Evolutionary conservation across 1,140 invertebrate genomes (phyloP), one percentile per base, ranked within the genome.

Genomic region (Euura saliciscinereae): DNA sequence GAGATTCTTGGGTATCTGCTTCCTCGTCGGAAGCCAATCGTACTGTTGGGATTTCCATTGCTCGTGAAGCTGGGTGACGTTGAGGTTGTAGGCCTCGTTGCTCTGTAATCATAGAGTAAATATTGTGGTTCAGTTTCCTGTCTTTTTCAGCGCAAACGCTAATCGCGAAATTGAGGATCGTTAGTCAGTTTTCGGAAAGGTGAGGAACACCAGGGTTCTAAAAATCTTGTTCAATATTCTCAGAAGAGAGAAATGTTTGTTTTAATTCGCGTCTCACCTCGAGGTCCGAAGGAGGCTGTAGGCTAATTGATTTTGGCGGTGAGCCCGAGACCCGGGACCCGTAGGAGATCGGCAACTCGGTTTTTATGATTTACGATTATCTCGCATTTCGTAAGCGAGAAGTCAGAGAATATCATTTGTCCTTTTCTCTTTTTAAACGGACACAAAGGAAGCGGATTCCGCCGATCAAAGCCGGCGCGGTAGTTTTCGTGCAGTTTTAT

Each of bases 1-100:
- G 44, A 90, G 80, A 42, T 85, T 77, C 79, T 90, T 91, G 10
- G 88, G 90, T 72, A 90, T 89, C 65, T 88, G 75, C 6, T 81
- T 71, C 11, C 66, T 68, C 3, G 75, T 79, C 2, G 90, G 89
- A 42, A 92, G 83, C 90, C 90, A 92, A 73, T 88, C 83, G 76
- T 90, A 91, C 68, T 84, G 85, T 45, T 79, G 77, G 69, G 84
- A 76, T 66, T 86, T 88, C 86, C 88, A 91, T 68, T 80, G 78
- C 3, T 86, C 78, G 65, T 89, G 84, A 59, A 88, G 75, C 72
- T 87, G 78, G 8, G 78, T 68, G 69, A 87, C 86, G 75, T 88
- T 85, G 51, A 79, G 82, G 68, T 88, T 88, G 84, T 90, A 91
- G 4, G 85, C 89, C 73, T 85, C 78, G 74, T 84, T 83, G 69